Conservation (phyloP, 2,113 vertebrate genomes). For the Todiramphus chloris region DNA sequence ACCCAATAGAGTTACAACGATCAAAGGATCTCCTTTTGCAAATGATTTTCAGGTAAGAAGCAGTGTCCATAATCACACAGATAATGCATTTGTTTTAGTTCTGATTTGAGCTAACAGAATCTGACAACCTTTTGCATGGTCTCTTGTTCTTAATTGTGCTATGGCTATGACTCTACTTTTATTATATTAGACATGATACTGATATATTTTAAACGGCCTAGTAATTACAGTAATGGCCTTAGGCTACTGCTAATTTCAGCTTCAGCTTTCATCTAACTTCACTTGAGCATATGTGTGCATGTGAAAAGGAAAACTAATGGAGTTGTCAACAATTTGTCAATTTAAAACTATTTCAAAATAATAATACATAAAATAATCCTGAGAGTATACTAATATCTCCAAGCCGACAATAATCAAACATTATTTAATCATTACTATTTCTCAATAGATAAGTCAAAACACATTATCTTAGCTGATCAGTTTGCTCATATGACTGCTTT, state of each 20-base stretch:
- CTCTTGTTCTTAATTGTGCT: slow-evolving; percentile 32
- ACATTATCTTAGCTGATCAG: not conserved
- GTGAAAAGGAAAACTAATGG: not conserved
- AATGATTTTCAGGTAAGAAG: not conserved
- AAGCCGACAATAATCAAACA: not conserved
- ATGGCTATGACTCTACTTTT: slow-evolving; percentile 16
- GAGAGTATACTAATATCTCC: not conserved
- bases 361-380: not conserved
- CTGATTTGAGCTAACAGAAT: slow-evolving; percentile 41
- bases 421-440: not conserved
- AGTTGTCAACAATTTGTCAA: not conserved
- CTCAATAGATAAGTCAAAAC: not conserved
- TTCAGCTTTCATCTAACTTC: slow-evolving; percentile 18
- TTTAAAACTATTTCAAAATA: not conserved
- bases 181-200: slow-evolving; percentile 56
- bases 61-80: not conserved
- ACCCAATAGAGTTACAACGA: not conserved
- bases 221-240: slow-evolving; percentile 47
- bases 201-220: slow-evolving; percentile 44
- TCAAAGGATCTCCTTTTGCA: not conserved
- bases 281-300: not conserved
- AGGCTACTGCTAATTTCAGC: slow-evolving; percentile 26
- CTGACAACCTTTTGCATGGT: slow-evolving; percentile 43
- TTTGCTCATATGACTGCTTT: not conserved
- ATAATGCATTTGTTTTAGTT: not conserved